phyloP scores from a whole-genome alignment of 2,113 vertebrate genomes.

The Cephalopholis sonnerati region DNA sequence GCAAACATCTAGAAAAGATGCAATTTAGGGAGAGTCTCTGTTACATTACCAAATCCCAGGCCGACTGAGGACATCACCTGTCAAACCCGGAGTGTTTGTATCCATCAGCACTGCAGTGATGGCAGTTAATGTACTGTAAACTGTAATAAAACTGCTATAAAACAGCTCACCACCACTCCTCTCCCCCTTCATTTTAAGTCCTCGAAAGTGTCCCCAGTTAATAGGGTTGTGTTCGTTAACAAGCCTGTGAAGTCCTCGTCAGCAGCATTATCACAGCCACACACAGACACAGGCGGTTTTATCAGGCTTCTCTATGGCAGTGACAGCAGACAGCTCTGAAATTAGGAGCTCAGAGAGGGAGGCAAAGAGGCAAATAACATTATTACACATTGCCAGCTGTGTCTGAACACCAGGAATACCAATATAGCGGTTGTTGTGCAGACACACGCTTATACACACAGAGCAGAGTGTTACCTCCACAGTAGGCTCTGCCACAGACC shows the following conservation, averaged over 20 bases:
- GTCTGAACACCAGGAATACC: constrained; percentile 60
- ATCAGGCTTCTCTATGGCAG: constrained; percentile 54
- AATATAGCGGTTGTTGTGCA: constrained; percentile 28
- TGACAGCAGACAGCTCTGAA: constrained; percentile 51
- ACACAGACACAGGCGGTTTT: constrained; percentile 38
- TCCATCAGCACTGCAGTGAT: neutral
- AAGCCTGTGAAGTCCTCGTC: constrained; percentile 57
- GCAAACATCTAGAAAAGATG: too few relatives aligned
- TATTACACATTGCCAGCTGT: constrained; percentile 64
- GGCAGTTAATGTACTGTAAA: constrained; percentile 57
- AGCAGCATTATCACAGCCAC: constrained; percentile 50
- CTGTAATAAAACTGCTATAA: constrained; percentile 45
- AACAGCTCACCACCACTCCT: constrained; percentile 16
- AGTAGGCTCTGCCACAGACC: constrained; percentile 42
- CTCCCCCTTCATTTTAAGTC: constrained; percentile 33
- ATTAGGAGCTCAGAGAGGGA: constrained; percentile 60
- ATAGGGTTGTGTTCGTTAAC: constrained; percentile 67
- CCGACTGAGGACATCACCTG: constrained; percentile 26
- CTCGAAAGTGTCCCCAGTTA: constrained; percentile 59
- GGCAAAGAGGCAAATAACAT: constrained; percentile 51
- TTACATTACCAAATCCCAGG: neutral
- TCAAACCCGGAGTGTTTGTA: constrained; percentile 18
- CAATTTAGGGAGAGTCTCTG: neutral
- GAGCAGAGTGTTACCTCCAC: constrained; percentile 29
- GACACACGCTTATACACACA: constrained; percentile 11